A percentile compares a stretch with the other conserved stretches of the same genome.
Conservation (phyloP, 2,113 vertebrate species). For the Rana temporaria region DNA sequence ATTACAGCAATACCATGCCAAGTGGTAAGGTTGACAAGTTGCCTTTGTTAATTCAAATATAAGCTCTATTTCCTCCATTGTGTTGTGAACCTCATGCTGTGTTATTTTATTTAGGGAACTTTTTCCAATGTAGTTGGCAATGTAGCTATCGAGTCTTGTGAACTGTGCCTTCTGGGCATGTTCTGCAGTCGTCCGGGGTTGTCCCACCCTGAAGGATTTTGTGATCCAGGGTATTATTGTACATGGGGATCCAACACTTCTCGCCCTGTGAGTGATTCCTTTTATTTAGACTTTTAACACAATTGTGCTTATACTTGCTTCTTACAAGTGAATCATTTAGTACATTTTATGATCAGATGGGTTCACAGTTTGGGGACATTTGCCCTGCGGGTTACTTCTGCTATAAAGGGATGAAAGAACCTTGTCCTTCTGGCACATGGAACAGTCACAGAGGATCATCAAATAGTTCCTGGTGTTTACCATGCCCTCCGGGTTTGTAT, state of each 20-base stretch:
- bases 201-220: slow-evolving; percentile 76
- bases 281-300: background rate
- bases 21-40: slow-evolving; percentile 68
- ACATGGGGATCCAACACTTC: slow-evolving; percentile 73
- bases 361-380: slow-evolving; percentile 75
- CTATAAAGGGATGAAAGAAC: slow-evolving; percentile 75
- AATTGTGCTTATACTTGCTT: background rate
- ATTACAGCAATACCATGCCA: slow-evolving; percentile 74
- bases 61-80: no score
- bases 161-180: slow-evolving; percentile 77
- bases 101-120: slow-evolving; percentile 75
- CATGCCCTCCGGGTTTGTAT: slow-evolving; percentile 83
- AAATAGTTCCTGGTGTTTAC: slow-evolving; percentile 76
- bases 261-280: slow-evolving; percentile 76
- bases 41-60: no score
- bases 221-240: slow-evolving; percentile 77
- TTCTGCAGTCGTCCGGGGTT: slow-evolving; percentile 81
- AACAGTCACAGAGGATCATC: slow-evolving; percentile 75
- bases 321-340: background rate
- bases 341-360: slow-evolving; percentile 68
- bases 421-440: slow-evolving; percentile 86
- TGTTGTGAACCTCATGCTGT: background rate
- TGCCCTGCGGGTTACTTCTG: slow-evolving; percentile 83
- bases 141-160: slow-evolving; percentile 70
- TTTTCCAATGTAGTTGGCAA: slow-evolving; percentile 72